These are phyloP conservation scores for Toxotes chatareus DNA, from an alignment of 2,113 vertebrate genomes.

Conservation along the genomic window DNA sequence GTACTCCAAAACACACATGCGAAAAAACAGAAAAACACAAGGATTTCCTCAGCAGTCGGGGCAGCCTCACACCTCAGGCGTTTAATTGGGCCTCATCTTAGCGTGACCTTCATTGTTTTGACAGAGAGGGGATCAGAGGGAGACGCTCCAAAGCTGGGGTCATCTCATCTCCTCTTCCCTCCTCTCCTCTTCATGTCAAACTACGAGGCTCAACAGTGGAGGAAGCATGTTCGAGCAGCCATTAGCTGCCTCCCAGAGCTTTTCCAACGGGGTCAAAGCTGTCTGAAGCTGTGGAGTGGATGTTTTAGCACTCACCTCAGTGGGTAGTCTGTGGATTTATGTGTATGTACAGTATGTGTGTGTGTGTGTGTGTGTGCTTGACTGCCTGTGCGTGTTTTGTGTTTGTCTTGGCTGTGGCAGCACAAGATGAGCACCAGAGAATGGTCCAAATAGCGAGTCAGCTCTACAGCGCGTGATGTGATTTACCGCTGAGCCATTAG, in stretches of 20 bases:
- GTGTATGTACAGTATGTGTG: neutral
- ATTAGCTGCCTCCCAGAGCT: constrained; percentile 67
- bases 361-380: neutral
- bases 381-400: neutral
- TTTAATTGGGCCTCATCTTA: constrained; percentile 74
- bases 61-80: constrained; percentile 46
- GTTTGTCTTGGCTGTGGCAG: constrained; percentile 17
- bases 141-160: constrained; percentile 58
- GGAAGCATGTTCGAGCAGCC: constrained; percentile 50
- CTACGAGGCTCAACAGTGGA: constrained; percentile 32
- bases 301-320: constrained; percentile 44
- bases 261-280: constrained; percentile 58
- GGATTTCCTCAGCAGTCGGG: constrained; percentile 27
- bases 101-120: constrained; percentile 80
- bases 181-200: constrained; percentile 43
- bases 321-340: constrained; percentile 6
- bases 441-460: constrained; percentile 36
- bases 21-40: constrained; percentile 17
- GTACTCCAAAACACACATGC: constrained; percentile 2
- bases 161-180: constrained; percentile 27
- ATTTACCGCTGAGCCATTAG: constrained; percentile 68
- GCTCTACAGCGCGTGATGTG: constrained; percentile 43
- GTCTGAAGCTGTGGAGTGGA: constrained; percentile 44
- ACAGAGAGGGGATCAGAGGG: constrained; percentile 67
- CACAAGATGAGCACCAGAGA: constrained; percentile 15